Base-by-base conservation (phyloP, 1,140 invertebrate genomes). In the Drosophila santomea region DNA sequence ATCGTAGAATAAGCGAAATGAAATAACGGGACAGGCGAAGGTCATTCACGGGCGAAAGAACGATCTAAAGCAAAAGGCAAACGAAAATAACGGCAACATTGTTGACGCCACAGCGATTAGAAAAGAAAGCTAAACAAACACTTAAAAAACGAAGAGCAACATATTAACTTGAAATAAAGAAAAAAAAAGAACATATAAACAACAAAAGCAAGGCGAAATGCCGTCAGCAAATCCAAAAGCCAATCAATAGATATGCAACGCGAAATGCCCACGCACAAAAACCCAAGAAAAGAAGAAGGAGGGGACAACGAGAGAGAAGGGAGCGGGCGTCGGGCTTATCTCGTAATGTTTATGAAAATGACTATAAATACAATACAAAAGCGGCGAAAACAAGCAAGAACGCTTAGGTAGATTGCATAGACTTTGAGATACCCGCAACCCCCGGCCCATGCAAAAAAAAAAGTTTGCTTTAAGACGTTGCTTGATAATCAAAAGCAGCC, bases 341-440 rank as follows among this genome's bases (percentile, higher is more conserved):
- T 88, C 61, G 60, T 60, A 88, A 86, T 88, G 83, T 86, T 86
- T 86, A 88, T 86, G 63, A 88, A 78, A 86, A 77, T 82, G 25
- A 78, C 83, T 88, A 79, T 88, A 86, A 88, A 82, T 88, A 86
- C 78, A 69, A 72, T 77, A 63, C 57, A 74, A 69, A 77, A 69
- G 64, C 54, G 48, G 47, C 20, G 35, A 80, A 74, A 80, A 74
- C 28, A 51, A 51, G 25, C 11, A 35, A 51, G n/a, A 51, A 17
- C 8, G n/a, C 14, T 5, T 10, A n/a, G 4, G 8, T 17, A 6
- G 23, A 6, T 14, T n/a, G 14, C 12, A 7, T 2, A 23, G 28
- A 35, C 48, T 51, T 51, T 15, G 10, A 51, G 28, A 35, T 51
- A 51, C n/a, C 25, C 25, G 32, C 8, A 32, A 32, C 7, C 32